Evolutionary conservation across 2,797 vertebrate genomes (phyloP), one percentile per base, ranked within the genome.

Genomic region (Chromis chromis): DNA sequence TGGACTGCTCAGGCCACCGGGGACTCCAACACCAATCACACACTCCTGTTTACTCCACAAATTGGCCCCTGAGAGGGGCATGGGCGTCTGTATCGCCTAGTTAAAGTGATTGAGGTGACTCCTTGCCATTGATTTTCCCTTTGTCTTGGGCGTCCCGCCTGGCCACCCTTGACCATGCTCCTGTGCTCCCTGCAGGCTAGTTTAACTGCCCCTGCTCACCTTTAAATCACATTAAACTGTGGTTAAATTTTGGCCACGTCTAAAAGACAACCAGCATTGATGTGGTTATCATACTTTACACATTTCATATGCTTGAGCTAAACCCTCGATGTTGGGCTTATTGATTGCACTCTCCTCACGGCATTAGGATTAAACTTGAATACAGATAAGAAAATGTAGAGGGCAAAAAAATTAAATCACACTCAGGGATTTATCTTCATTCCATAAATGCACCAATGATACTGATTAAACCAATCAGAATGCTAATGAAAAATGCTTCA

Each of bases 81-180:
- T 53, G 79, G 84, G 75, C 55, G 54, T 91, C 84, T 79, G 79
- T 44, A 79, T 86, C 44, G 62, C 85, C 92, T 94, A 92, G 94
- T 95, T 95, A 94, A 93, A 93, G 92, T 95, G 94, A 95, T 95
- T 90, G 93, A 95, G 90, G 91, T 91, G 93, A 93, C 92, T 91
- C 75, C 48, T 36, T 25, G 61, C 44, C 91, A 95, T 95, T 89
- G 94, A 95, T 95, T 95, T 94, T 81, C 84, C 72, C 88, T 91
- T 79, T 25, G 74, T 91, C 92, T 90, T 84, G 60, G 71, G 74
- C 70, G 28, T 86, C 84, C 81, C 65, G 70, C 76, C 80, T 75
- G 85, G 79, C 84, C 85, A 78, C 80, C 76, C 73, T 81, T 89
- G 83, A 87, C 85, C 81, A 36, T 59, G 78, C 2, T 62, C 76